Percentiles rank a stretch among this genome's conserved stretches.
These are phyloP conservation scores for Caenorhabditis afra DNA, from an alignment of 2,888 invertebrate genomes.

Conservation along the genomic window DNA sequence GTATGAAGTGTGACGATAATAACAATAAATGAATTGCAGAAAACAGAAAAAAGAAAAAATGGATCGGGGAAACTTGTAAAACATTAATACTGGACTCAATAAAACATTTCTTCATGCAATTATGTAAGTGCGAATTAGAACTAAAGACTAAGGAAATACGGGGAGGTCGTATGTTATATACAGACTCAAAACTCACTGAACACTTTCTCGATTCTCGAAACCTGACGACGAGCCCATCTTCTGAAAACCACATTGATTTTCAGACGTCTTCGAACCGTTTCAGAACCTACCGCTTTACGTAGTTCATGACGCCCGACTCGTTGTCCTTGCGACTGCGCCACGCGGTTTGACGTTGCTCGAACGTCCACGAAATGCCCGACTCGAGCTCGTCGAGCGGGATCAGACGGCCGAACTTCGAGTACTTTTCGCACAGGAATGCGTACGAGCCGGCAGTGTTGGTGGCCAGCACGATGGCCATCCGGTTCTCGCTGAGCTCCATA, in stretches of 20 bases:
- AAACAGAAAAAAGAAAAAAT: too few relatives aligned
- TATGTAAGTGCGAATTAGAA: too few relatives aligned
- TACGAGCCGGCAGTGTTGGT: slow-evolving; percentile 48
- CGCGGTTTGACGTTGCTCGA: slow-evolving; percentile 46
- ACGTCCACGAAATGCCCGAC: slow-evolving; percentile 32
- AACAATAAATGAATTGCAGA: too few relatives aligned
- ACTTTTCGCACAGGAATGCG: slow-evolving; percentile 47
- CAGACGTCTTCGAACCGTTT: too few relatives aligned
- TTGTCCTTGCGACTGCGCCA: slow-evolving; percentile 37
- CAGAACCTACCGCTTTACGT: slow-evolving; percentile 1
- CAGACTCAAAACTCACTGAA: too few relatives aligned
- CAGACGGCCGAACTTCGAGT: slow-evolving; percentile 20
- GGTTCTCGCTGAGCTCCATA: slow-evolving; percentile 23
- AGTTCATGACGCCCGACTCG: slow-evolving; percentile 8
- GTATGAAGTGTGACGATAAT: too few relatives aligned
- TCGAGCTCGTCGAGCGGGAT: slow-evolving; percentile 26
- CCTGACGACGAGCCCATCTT: slow-evolving; percentile 2
- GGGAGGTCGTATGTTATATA: too few relatives aligned
- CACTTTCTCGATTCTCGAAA: neutral
- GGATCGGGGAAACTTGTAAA: too few relatives aligned
- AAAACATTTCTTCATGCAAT: too few relatives aligned
- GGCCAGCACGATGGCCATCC: slow-evolving; percentile 35
- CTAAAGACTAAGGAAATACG: too few relatives aligned
- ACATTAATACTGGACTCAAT: too few relatives aligned
- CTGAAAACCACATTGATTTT: slow-evolving; percentile 1